Conservation (phyloP, 2,113 vertebrate species). For the Aphyosemion australe region DNA sequence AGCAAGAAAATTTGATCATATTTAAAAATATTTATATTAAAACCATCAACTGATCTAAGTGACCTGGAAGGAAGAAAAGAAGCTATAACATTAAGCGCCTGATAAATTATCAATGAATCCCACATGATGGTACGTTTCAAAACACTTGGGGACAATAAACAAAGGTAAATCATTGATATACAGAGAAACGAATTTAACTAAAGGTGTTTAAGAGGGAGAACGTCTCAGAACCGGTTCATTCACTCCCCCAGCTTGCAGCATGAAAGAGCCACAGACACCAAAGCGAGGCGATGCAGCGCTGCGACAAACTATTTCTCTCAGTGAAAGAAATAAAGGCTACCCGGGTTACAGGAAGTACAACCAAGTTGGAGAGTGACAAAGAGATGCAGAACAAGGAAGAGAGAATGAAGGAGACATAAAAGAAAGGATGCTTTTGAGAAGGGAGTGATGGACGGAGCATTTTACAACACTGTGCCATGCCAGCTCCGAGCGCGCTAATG, state of each 20-base stretch:
- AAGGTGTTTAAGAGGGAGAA: slow-evolving; percentile 6
- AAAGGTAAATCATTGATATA: neutral
- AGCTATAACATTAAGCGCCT: too few relatives aligned
- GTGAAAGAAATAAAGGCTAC: slow-evolving; percentile 68
- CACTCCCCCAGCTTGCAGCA: slow-evolving; percentile 59
- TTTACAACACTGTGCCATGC: slow-evolving; percentile 47
- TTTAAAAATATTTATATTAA: too few relatives aligned
- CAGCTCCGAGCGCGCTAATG: slow-evolving; percentile 48
- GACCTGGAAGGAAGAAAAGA: too few relatives aligned
- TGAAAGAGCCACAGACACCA: slow-evolving; percentile 66
- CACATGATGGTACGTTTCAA: too few relatives aligned
- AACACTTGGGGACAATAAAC: neutral
- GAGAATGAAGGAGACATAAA: slow-evolving; percentile 39
- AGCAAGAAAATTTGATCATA: too few relatives aligned
- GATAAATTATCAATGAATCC: too few relatives aligned
- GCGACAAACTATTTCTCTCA: slow-evolving; percentile 76
- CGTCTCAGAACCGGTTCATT: slow-evolving; percentile 41
- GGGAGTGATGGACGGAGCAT: slow-evolving; percentile 38
- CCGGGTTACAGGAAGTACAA: slow-evolving; percentile 80
- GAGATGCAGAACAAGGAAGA: slow-evolving; percentile 43
- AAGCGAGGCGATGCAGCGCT: slow-evolving; percentile 63
- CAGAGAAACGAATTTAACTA: neutral
- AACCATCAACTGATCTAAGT: too few relatives aligned
- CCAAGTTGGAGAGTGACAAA: slow-evolving; percentile 64
- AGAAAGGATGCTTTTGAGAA: slow-evolving; percentile 50